Percentiles rank a stretch among this genome's conserved stretches.
Evolutionary conservation across 1,140 invertebrate genomes (phyloP).

Genomic region (Drosophila setifemur): DNA sequence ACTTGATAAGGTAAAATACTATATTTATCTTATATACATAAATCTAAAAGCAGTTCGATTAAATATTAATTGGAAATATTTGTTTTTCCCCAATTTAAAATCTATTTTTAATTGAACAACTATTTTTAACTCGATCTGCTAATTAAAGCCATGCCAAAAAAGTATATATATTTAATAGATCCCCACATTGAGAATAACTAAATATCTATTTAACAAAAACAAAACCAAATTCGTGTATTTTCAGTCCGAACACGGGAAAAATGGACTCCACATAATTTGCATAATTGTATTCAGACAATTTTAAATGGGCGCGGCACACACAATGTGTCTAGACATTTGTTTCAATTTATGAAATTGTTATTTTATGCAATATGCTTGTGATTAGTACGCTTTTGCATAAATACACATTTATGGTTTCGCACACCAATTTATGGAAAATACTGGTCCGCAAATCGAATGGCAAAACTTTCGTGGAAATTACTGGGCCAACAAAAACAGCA

Average conservation of each 20-base stretch:
- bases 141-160: too few relatives aligned
- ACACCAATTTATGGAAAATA: constrained; percentile 1
- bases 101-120: too few relatives aligned
- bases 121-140: too few relatives aligned
- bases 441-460: constrained; percentile 44
- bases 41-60: too few relatives aligned
- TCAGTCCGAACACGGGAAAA: neutral
- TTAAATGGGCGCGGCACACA: constrained; percentile 19
- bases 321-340: constrained; percentile 75
- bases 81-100: too few relatives aligned
- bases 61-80: too few relatives aligned
- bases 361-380: constrained; percentile 73
- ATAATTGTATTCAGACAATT: constrained; percentile 69
- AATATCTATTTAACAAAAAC: too few relatives aligned
- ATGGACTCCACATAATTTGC: constrained; percentile 40
- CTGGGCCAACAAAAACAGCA: too few relatives aligned
- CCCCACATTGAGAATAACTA: too few relatives aligned
- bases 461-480: constrained; percentile 50
- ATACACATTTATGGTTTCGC: constrained; percentile 17
- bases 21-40: too few relatives aligned
- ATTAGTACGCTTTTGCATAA: constrained; percentile 63
- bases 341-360: constrained; percentile 66
- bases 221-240: neutral
- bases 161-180: too few relatives aligned
- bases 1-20: too few relatives aligned